Conservation (phyloP, 1,140 invertebrate genomes). For the Pachyrhynchus sulphureomaculatus region DNA sequence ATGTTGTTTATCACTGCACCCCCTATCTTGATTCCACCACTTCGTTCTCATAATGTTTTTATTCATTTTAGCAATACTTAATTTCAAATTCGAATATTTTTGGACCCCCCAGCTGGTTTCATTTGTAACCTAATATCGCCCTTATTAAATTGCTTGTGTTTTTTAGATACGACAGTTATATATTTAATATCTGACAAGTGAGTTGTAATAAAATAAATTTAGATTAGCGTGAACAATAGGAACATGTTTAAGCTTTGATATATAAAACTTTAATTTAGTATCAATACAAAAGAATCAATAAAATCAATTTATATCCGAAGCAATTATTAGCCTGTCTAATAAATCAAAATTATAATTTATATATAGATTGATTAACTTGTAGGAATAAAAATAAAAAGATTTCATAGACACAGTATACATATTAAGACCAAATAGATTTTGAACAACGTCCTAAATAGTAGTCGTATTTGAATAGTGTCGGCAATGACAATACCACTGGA, state of each 20-base stretch:
- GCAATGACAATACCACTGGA: too few relatives aligned
- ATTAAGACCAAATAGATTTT: too few relatives aligned
- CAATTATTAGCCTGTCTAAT: conserved; percentile 14
- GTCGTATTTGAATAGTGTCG: too few relatives aligned
- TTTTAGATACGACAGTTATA: not conserved
- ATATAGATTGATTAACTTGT: too few relatives aligned
- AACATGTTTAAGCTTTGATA: not conserved
- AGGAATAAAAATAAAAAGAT: too few relatives aligned
- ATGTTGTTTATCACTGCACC: too few relatives aligned
- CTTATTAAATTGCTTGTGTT: conserved; percentile 5
- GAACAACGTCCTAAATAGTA: too few relatives aligned
- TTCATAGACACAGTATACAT: too few relatives aligned
- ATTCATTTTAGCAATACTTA: too few relatives aligned
- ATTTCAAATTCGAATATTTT: too few relatives aligned
- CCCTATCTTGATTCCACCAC: too few relatives aligned
- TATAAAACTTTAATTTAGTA: conserved; percentile 13
- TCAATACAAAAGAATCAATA: conserved; percentile 12
- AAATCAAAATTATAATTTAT: conserved; percentile 4
- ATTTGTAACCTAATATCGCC: conserved; percentile 7
- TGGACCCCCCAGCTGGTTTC: not conserved
- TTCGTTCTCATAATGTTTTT: too few relatives aligned
- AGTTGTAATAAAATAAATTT: conserved; percentile 15
- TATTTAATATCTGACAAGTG: conserved; percentile 9
- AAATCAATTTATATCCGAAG: conserved; percentile 9
- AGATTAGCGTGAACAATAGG: conserved; percentile 7